Conservation (phyloP, 2,888 invertebrate species). For the Drosophila seclusa region DNA sequence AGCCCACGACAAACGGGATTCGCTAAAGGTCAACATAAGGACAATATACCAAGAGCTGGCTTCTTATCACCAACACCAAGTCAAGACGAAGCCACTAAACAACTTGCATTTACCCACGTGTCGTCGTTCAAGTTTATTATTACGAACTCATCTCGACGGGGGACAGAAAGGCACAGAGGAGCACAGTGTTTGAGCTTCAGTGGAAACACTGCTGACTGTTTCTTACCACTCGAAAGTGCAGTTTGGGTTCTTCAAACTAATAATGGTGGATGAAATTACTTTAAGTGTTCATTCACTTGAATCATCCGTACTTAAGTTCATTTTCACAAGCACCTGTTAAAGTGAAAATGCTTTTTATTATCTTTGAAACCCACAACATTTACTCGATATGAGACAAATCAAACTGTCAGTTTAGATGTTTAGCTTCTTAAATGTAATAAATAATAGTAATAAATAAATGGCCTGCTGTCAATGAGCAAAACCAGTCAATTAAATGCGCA, state of each 20-base stretch:
- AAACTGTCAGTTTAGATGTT: not conserved
- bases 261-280: not conserved
- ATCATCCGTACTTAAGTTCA: not conserved
- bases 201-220: not conserved
- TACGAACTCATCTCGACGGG: constrained; percentile 39
- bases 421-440: not conserved
- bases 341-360: not conserved
- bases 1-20: constrained; percentile 32
- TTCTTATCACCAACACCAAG: constrained; percentile 57
- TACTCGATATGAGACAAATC: not conserved
- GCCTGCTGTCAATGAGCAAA: not conserved
- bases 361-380: not conserved
- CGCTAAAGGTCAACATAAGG: constrained; percentile 82
- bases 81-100: constrained; percentile 20
- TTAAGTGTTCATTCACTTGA: not conserved
- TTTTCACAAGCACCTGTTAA: not conserved
- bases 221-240: not conserved
- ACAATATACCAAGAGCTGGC: constrained; percentile 52
- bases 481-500: not conserved
- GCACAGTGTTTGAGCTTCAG: constrained; percentile 14
- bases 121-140: constrained; percentile 63
- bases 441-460: not conserved
- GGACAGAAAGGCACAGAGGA: not conserved
- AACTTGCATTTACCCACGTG: constrained; percentile 71
- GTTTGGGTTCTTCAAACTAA: not conserved